phyloP scores from a whole-genome alignment of 1,140 invertebrate genomes.

The Caenorhabditis remanei region DNA sequence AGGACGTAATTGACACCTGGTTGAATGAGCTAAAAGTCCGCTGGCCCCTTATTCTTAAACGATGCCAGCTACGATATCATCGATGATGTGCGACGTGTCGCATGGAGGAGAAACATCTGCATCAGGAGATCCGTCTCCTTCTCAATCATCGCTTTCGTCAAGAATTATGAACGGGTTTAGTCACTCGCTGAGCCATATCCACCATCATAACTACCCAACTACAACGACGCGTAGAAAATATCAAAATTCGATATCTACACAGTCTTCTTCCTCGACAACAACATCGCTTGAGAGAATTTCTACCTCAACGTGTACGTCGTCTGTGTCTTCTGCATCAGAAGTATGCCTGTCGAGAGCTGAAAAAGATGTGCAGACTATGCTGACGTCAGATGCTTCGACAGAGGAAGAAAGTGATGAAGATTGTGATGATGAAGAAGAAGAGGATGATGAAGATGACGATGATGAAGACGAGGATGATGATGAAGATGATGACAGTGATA shows the following conservation, averaged over 20 bases:
- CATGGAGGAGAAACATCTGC: neutral
- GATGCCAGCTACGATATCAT: conserved; percentile 30
- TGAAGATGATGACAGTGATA: neutral
- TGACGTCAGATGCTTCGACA: neutral
- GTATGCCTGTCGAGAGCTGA: neutral
- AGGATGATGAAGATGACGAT: conserved; percentile 1
- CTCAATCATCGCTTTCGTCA: neutral
- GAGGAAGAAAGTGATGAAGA: conserved; percentile 3
- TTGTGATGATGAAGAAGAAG: neutral
- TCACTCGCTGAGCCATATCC: neutral
- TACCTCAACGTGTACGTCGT: neutral
- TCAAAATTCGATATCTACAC: conserved; percentile 44
- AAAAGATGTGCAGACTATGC: conserved; percentile 11
- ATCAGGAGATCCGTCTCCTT: neutral
- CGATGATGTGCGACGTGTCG: conserved; percentile 2
- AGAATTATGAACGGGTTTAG: neutral
- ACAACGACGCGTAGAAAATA: neutral
- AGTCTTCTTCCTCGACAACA: conserved; percentile 19
- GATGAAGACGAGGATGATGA: conserved; percentile 12
- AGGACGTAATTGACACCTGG: conserved; percentile 38
- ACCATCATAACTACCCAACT: neutral
- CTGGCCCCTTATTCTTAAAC: neutral
- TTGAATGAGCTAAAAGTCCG: conserved; percentile 18
- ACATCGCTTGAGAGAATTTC: conserved; percentile 29
- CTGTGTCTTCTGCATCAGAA: neutral